Base-by-base conservation (phyloP, 2,888 invertebrate species). In the Octodonta nipae region DNA sequence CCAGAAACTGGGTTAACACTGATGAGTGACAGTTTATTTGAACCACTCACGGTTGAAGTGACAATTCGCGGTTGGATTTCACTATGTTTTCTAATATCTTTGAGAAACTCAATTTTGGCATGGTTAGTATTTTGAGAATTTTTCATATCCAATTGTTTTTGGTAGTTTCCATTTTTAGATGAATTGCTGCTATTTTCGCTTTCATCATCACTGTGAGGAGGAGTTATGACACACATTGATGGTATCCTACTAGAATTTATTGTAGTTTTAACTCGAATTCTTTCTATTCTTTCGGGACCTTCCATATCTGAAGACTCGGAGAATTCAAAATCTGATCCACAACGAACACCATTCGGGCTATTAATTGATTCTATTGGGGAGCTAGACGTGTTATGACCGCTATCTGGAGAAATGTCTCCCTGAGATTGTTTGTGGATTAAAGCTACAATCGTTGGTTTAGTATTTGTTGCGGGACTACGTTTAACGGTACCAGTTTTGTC, bases 151-250 rank as follows among this genome's bases (percentile, higher is more conserved):
- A 40, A 15, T 36, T 42, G 31, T 28, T 48, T 34, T 16, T 37
- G 25, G 33, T 37, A 34, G 32, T 45, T 44, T 10, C 14, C 27
- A 14, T 50, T 49, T 14, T 44, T 37, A 3, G 46, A 47, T 4
- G 44, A 45, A 30, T 42, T 47, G 28, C 42, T 40, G 38, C 55
- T 66, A 50, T 48, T 58, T 37, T 72, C 68, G 43, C 75, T 76
- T 57, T 88, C 88, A 50, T 88, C 88, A 47, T 88, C 88, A 41
- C 86, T 87, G 38, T 81, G 80, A 0, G 79, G 78, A 3, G 88
- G 87, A 10, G 88, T 88, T 30, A 88, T 86, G 2, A 86, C 85
- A 60, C 88, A 89, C 79, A 89, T 83, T 4, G 88, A 87, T 1
- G 89, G 89, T 52, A 89, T 89, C 45, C 88, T 71, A 46, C 83